Evolutionary conservation across 2,888 invertebrate genomes (phyloP).

Genomic region (Altica lythri): DNA sequence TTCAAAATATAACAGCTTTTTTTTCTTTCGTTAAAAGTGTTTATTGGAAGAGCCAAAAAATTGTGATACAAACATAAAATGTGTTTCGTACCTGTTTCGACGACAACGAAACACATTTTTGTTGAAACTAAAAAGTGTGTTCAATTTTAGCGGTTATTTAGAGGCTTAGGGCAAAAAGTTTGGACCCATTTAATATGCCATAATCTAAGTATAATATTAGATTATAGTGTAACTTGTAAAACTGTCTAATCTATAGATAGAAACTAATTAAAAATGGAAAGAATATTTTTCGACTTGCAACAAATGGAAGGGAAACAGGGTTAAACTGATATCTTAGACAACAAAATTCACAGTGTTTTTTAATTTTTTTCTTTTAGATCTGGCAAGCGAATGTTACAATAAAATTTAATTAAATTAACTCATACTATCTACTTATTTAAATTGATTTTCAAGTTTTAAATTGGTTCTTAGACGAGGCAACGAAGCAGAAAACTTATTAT

Average conservation of each 20-base stretch:
- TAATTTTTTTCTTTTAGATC: no score
- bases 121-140: conserved; percentile 34
- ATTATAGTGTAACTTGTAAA: conserved; percentile 13
- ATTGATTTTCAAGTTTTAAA: background rate
- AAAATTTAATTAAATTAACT: no score
- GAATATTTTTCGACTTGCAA: conserved; percentile 19
- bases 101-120: conserved; percentile 20
- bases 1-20: no score
- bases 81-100: conserved; percentile 32
- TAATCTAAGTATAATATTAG: conserved; percentile 8
- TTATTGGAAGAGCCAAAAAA: conserved; percentile 43
- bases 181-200: conserved; percentile 21
- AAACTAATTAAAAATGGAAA: conserved; percentile 16
- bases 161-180: conserved; percentile 26
- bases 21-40: no score
- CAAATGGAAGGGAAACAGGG: background rate
- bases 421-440: no score
- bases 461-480: no score
- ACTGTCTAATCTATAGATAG: background rate
- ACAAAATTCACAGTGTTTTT: no score
- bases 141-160: conserved; percentile 31
- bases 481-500: no score
- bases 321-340: no score
- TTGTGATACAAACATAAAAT: conserved; percentile 44
- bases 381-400: no score